phyloP scores from a whole-genome alignment of 1,140 invertebrate genomes.

The Aphelinus certus region DNA sequence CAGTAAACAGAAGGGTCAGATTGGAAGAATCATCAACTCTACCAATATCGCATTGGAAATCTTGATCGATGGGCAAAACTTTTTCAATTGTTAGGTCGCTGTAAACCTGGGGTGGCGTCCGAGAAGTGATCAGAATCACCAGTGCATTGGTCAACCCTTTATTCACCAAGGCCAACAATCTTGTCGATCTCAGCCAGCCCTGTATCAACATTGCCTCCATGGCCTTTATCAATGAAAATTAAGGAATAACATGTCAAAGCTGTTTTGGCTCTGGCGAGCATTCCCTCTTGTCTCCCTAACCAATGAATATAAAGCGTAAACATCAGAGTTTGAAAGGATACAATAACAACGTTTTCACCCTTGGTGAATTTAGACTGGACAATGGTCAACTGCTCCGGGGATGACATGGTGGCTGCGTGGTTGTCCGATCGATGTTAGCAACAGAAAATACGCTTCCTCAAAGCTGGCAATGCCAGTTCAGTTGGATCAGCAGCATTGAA shows the following conservation, averaged over 20 bases:
- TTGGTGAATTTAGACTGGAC: conserved; percentile 73
- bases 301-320: no score
- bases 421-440: background rate
- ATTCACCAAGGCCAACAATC: conserved; percentile 75
- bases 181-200: conserved; percentile 66
- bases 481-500: no score
- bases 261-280: conserved; percentile 4
- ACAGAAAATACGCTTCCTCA: no score
- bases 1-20: background rate
- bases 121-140: conserved; percentile 71
- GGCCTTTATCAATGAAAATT: conserved; percentile 49
- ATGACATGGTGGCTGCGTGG: conserved; percentile 29
- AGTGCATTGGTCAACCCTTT: conserved; percentile 72
- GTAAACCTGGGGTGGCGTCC: conserved; percentile 71
- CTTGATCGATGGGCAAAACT: conserved; percentile 78
- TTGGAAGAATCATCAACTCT: conserved; percentile 22
- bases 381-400: conserved; percentile 48
- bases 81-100: conserved; percentile 78
- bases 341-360: conserved; percentile 69
- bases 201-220: conserved; percentile 68
- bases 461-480: no score
- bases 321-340: conserved; percentile 60
- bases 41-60: conserved; percentile 81
- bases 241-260: conserved; percentile 39
- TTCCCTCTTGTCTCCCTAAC: background rate